Base-by-base conservation (phyloP, 2,797 vertebrate genomes). In the Macrochelys suwanniensis region DNA sequence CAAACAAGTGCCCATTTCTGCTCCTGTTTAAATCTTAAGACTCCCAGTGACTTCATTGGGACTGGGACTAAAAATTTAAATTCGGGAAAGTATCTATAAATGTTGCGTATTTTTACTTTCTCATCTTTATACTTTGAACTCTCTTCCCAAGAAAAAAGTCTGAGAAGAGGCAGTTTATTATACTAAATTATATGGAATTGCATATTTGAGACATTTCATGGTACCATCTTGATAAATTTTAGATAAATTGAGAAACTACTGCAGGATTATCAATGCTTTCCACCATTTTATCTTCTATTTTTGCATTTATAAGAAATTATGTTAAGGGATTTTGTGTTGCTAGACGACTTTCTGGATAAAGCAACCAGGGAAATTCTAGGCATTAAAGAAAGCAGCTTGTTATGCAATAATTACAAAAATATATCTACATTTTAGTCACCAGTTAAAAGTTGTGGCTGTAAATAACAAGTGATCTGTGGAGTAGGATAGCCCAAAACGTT, bases 391-490 rank as follows among this genome's bases (percentile, higher is more conserved):
- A 28, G 71, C 13, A 47, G 25, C 42, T 26, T 28, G 6, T 76
- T 47, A 47, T 26, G 12, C 6, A 25, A 71, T 21, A 71, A 47
- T 45, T 47, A 45, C 12, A 76, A 47, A 76, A 76, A 76, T 26
- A 45, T 45, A 76, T n/a, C 65, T 68, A 68, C 17, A 68, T 68
- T 89, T 92, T 89, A 84, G 80, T 87, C 77, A 82, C 11, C 16
- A 86, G 50, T 7, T 23, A 26, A 77, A 37, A 9, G 2, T 23
- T 71, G 80, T 7, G 93, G 84, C 77, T 89, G 82, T 89, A 82
- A 3, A 19, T 0, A 1, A 5, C 25, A 5, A 84, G 80, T 76
- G 23, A 28, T 2, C 51, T 59, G 57, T 1, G 1, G 61, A 4
- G 42, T 25, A 19, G 23, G 23, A 76, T 28, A 82, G 26, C 45